Evolutionary conservation across 2,797 vertebrate genomes (phyloP).

Genomic region (Macropus fuliginosus): DNA sequence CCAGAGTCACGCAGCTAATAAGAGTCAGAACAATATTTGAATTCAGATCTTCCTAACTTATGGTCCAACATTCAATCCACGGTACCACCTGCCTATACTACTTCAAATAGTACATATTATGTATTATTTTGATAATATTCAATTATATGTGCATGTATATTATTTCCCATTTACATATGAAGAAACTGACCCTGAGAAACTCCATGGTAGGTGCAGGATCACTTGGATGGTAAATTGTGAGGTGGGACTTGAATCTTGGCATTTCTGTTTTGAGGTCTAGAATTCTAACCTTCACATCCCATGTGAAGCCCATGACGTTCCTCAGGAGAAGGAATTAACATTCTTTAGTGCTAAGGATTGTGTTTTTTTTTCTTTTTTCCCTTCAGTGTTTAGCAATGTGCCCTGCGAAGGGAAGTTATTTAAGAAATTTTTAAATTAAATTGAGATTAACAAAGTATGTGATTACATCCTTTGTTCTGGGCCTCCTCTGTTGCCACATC

Average conservation of each 20-base stretch:
- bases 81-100: neutral
- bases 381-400: neutral
- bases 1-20: neutral
- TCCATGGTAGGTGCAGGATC: neutral
- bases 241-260: too few species aligned
- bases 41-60: neutral
- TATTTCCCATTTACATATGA: neutral
- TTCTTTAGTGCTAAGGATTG: neutral
- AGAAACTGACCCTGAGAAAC: neutral
- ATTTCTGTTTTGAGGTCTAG: neutral
- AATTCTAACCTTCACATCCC: neutral
- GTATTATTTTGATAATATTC: neutral
- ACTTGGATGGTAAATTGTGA: neutral
- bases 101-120: neutral
- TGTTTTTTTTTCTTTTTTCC: neutral
- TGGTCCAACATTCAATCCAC: neutral
- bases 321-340: neutral
- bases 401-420: neutral
- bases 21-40: neutral
- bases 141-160: neutral
- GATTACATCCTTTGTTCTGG: neutral
- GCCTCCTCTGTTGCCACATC: neutral
- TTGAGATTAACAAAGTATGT: neutral
- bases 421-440: neutral
- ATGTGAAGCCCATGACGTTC: neutral